These are phyloP conservation scores for Hyaena hyaena DNA, from an alignment of 2,113 vertebrate species.

Conservation along the genomic window DNA sequence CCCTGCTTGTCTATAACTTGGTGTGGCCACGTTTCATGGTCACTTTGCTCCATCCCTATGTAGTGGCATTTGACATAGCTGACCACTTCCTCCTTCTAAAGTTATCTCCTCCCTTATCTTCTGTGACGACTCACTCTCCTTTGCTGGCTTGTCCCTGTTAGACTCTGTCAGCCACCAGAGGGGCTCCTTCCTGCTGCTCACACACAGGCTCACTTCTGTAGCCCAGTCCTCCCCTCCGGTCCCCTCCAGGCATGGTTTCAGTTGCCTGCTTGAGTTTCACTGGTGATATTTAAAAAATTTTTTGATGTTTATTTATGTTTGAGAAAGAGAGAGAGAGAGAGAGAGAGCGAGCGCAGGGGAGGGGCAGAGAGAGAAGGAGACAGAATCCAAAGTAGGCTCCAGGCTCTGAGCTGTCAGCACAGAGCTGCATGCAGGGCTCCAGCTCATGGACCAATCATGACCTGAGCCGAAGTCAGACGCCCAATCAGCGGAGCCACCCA, in stretches of 20 bases:
- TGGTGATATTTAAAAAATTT: not conserved
- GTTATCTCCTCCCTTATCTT: not conserved
- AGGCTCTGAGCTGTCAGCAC: too few relatives aligned
- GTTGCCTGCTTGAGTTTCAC: not conserved
- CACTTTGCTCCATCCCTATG: not conserved
- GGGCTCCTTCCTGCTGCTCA: not conserved
- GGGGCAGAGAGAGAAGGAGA: too few relatives aligned
- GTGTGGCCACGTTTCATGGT: rapidly evolving
- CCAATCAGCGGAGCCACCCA: too few relatives aligned
- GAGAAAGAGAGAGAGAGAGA: too few relatives aligned
- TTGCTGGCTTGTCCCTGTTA: not conserved
- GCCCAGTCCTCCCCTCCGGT: not conserved
- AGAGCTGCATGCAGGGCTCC: too few relatives aligned
- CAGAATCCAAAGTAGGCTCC: too few relatives aligned
- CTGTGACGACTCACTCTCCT: not conserved
- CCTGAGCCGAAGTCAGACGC: too few relatives aligned
- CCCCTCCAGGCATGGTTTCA: not conserved
- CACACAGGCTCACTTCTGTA: not conserved
- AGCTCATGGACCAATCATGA: too few relatives aligned
- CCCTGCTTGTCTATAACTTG: not conserved
- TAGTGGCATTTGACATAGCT: not conserved
- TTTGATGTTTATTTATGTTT: too few relatives aligned
- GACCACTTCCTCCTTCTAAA: constrained; percentile 51
- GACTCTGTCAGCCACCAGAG: rapidly evolving
- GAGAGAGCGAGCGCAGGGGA: too few relatives aligned